Conservation (phyloP, 2,113 vertebrate genomes). For the Oreochromis spilurus region DNA sequence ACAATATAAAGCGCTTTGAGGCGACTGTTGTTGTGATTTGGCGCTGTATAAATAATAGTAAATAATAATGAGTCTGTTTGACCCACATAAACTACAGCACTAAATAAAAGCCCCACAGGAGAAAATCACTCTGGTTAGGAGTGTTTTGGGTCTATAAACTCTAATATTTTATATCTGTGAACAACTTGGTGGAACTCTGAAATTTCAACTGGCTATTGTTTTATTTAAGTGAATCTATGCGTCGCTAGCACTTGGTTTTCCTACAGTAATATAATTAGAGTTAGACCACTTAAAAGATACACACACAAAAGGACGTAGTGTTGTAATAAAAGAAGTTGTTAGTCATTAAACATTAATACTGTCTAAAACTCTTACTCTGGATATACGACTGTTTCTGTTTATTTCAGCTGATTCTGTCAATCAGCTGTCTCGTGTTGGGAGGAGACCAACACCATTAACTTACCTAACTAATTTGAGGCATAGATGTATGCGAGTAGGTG, state of each 20-base stretch:
- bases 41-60: neutral
- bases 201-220: neutral
- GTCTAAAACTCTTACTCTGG: neutral
- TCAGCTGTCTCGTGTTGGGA: neutral
- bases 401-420: neutral
- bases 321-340: neutral
- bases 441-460: neutral
- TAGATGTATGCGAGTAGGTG: neutral
- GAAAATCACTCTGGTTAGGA: neutral
- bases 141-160: neutral
- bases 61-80: neutral
- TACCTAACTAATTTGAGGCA: slow-evolving; percentile 3
- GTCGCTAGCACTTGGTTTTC: neutral
- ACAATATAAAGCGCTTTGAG: neutral
- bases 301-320: neutral
- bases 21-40: neutral
- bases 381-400: neutral
- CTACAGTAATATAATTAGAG: neutral
- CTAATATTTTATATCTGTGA: neutral
- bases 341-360: neutral
- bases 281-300: neutral
- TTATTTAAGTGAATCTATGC: neutral
- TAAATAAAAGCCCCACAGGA: neutral
- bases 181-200: neutral
- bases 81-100: neutral